Base-by-base conservation (phyloP, 2,113 vertebrate genomes). In the Progne subis region DNA sequence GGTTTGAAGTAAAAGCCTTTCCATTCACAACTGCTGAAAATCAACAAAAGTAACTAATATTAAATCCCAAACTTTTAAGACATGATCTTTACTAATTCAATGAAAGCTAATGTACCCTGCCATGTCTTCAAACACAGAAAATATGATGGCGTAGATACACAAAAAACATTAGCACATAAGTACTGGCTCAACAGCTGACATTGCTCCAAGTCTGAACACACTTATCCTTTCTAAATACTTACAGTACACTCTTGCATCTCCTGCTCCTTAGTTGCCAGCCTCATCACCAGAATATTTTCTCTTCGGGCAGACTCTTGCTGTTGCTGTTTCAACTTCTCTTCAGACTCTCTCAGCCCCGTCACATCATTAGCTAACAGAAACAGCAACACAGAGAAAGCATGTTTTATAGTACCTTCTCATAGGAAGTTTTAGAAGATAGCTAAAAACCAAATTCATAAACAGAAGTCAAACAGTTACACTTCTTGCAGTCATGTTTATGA, bases 221-320 rank as follows among this genome's bases (percentile, higher is more conserved):
- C 18, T 59, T 14, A 71, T 31, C 11, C 53, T 64, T 28, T 24
- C 39, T 37, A 65, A 95, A 97, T 86, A 99, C 99, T 98, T 98
- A 99, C 99, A 96, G 99, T 99, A 98, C 99, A 99, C 98, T 99
- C 99, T 92, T 99, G 99, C 99, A 99, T 99, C 96, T 99, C 99
- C 97, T 99, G 99, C 71, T 99, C 99, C 98, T 99, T 99, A 83
- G 99, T 99, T 96, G 99, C 99, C 89, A 99, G 98, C 77, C 99
- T 98, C 99, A 99, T 99, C 86, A 99, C 99, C 96, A 99, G 98
- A 97, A 99, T 99, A 98, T 99, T 99, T 97, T 99, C 99, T 93
- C 99, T 98, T 93, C 99, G 98, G n/a, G 99, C 99, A 92, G 99
- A 99, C 93, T 99, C 99, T 95, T 99, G 99, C 97, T 99, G 99